phyloP scores from a whole-genome alignment of 2,113 vertebrate species.

The Bubo blakistoni region DNA sequence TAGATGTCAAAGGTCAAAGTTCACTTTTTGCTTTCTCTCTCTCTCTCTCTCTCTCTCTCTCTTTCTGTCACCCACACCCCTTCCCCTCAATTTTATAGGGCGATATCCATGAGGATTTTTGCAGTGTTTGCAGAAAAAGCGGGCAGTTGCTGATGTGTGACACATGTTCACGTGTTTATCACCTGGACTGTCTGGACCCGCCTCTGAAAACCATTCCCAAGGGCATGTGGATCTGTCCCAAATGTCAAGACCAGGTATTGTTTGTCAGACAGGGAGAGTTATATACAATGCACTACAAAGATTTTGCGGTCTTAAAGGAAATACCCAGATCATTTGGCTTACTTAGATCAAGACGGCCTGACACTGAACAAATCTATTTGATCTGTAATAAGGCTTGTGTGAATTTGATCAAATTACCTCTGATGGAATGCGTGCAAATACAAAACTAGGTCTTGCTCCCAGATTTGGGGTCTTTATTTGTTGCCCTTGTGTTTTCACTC shows the following conservation, averaged over 20 bases:
- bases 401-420: neutral
- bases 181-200: constrained; percentile 98
- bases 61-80: constrained; percentile 28
- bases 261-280: neutral
- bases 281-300: neutral
- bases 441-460: neutral
- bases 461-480: neutral
- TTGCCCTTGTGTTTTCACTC: neutral
- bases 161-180: constrained; percentile 98
- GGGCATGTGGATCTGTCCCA: constrained; percentile 99
- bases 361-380: neutral
- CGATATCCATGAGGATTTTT: constrained; percentile 99
- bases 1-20: constrained; percentile 9
- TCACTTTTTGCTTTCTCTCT: constrained; percentile 40
- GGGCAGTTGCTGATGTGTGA: constrained; percentile 99
- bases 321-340: neutral
- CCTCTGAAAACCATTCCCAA: constrained; percentile 99
- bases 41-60: constrained; percentile 7
- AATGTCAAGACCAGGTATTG: constrained; percentile 98
- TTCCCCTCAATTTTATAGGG: constrained; percentile 82
- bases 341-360: neutral
- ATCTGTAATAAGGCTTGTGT: neutral
- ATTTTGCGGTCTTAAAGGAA: neutral
- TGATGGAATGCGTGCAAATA: neutral
- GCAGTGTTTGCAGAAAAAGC: constrained; percentile 98